Evolutionary conservation across 1,140 invertebrate genomes (phyloP), one percentile per base, ranked within the genome.

Genomic region (Ephestia elutella): DNA sequence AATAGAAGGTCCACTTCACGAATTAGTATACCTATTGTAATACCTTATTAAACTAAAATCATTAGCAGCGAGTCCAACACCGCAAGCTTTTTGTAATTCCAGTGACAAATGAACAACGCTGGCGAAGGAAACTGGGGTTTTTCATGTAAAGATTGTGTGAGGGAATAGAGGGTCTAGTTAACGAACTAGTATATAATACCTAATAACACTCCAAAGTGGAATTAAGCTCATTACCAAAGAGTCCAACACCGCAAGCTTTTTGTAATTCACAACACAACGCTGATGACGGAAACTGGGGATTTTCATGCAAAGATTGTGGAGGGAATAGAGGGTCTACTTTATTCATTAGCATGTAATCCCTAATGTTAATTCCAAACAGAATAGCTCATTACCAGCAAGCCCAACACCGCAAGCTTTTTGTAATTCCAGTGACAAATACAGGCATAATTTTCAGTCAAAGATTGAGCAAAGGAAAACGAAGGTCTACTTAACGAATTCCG

Each of bases 61-160:
- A 81, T 83, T 77, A 80, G 60, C 62, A 56, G 60, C 66, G 66
- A 50, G 8, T 10, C 49, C 49, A 8, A 61, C 66, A 62, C 69
- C 68, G 50, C 71, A 71, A 70, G 75, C 75, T 82, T 84, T 84
- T 81, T 81, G 76, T 80, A 78, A 75, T 79, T 75, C 66, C 69
- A 69, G 63, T 81, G 81, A 80, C 79, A 80, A 81, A 83, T 83
- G 80, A 80, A 83, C 75, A 76, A 28, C 64, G 65, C 68, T 49
- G 65, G 56, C 58, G 55, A 56, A 48, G 55, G 49, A 35, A 61
- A 54, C 56, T 49, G 54, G 38, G 70, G 70, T 73, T 75, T n/a
- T 74, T 75, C 58, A 73, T 54, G 65, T 60, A 60, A 63, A 70
- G 71, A 74, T 49, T 28, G 3, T 38, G 32, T 38, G n/a, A n/a